Evolutionary conservation across 2,888 invertebrate species (phyloP).

Genomic region (Drosophila maculinotata): DNA sequence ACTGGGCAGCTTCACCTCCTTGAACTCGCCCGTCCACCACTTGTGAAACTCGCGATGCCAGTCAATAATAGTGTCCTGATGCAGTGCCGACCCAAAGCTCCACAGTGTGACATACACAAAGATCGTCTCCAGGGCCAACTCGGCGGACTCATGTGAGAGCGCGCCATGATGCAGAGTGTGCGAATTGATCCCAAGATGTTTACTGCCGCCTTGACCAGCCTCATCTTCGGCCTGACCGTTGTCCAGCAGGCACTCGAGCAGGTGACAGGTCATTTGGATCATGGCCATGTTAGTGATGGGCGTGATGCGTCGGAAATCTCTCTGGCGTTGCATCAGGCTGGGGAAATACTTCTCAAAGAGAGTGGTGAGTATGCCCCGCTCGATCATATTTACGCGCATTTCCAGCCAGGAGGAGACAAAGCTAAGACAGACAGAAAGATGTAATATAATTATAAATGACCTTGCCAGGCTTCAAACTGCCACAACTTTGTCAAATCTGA

Average conservation of each 20-base stretch:
- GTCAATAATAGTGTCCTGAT: slow-evolving; percentile 95
- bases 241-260: slow-evolving; percentile 92
- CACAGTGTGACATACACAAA: slow-evolving; percentile 96
- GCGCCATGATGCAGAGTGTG: slow-evolving; percentile 87
- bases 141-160: slow-evolving; percentile 88
- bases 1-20: slow-evolving; percentile 94
- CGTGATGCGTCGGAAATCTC: slow-evolving; percentile 94
- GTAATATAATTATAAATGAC: too few relatives aligned
- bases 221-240: slow-evolving; percentile 42
- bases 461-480: too few relatives aligned
- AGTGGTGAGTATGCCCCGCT: slow-evolving; percentile 93
- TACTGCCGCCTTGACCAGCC: not conserved
- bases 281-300: slow-evolving; percentile 96
- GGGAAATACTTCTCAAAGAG: slow-evolving; percentile 98
- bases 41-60: slow-evolving; percentile 98
- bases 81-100: slow-evolving; percentile 96
- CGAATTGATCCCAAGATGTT: slow-evolving; percentile 40
- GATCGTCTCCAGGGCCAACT: slow-evolving; percentile 91
- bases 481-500: too few relatives aligned
- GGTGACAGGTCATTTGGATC: slow-evolving; percentile 94
- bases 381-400: slow-evolving; percentile 89
- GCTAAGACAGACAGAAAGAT: slow-evolving; percentile 83
- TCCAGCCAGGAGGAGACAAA: slow-evolving; percentile 96
- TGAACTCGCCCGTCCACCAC: slow-evolving; percentile 98
- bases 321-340: slow-evolving; percentile 91